These are phyloP conservation scores for Temnothorax curvispinosus DNA, from an alignment of 1,140 invertebrate species.

Conservation along the genomic window DNA sequence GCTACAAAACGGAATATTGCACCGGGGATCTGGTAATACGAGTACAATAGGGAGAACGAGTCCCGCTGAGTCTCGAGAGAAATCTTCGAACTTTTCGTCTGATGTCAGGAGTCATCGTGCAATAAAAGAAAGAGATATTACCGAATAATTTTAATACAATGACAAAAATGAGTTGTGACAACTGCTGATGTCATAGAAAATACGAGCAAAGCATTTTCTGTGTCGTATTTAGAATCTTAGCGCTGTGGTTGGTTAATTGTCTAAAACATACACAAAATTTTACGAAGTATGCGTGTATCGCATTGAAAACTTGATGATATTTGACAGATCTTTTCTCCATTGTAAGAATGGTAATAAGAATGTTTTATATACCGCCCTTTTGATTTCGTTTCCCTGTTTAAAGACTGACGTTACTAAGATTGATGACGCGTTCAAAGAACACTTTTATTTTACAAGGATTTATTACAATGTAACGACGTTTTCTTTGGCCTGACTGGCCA, in stretches of 20 bases:
- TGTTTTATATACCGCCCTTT: conserved; percentile 36
- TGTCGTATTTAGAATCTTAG: not conserved
- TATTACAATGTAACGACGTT: conserved; percentile 63
- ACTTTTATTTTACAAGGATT: conserved; percentile 64
- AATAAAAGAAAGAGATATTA: not conserved
- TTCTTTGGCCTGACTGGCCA: conserved; percentile 48
- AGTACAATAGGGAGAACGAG: conserved; percentile 44
- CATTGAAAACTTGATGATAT: conserved; percentile 20
- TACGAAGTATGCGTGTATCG: not conserved
- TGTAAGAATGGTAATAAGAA: conserved; percentile 42
- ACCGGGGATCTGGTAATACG: conserved; percentile 43
- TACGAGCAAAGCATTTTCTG: not conserved
- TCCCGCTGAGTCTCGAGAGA: conserved; percentile 55
- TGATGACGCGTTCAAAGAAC: conserved; percentile 57
- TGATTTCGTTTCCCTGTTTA: conserved; percentile 60
- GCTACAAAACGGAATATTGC: conserved; percentile 67
- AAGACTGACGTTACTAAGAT: conserved; percentile 53
- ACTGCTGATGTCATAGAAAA: not conserved
- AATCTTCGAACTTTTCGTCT: conserved; percentile 59
- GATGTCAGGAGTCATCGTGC: not conserved
- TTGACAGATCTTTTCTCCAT: conserved; percentile 4
- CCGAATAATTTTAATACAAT: conserved; percentile 19
- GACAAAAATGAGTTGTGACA: not conserved
- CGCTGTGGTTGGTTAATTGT: not conserved
- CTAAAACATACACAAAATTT: not conserved